Percentiles rank a stretch among this genome's conserved stretches.
These are phyloP conservation scores for Myotis myotis DNA, from an alignment of 2,797 vertebrate species.

Conservation along the genomic window DNA sequence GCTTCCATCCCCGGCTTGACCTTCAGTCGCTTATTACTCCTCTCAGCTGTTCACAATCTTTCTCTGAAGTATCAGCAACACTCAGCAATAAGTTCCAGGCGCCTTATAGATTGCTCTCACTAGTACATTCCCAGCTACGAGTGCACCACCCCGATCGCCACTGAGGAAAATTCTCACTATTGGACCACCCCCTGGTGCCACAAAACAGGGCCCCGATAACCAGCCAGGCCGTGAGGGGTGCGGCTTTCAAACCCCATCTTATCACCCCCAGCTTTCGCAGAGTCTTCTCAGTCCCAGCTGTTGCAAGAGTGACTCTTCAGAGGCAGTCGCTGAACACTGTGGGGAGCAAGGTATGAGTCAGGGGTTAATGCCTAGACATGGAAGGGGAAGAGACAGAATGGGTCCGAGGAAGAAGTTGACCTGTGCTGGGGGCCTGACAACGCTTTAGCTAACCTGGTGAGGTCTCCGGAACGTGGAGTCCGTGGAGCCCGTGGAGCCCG, in stretches of 20 bases:
- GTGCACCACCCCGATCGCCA: background rate
- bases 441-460: background rate
- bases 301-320: background rate
- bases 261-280: background rate
- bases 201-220: background rate
- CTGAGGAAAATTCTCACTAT: background rate
- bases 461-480: no score
- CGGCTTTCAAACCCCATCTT: background rate
- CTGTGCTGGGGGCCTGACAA: no score
- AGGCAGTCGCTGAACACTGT: background rate
- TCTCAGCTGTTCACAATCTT: background rate
- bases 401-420: background rate
- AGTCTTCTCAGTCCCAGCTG: background rate
- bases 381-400: background rate
- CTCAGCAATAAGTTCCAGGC: background rate
- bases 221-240: background rate
- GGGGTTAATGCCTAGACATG: background rate
- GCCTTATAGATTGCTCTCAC: background rate
- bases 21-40: background rate
- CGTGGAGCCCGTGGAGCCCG: fast-evolving
- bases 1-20: background rate
- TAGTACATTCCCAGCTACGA: background rate
- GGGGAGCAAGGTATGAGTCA: background rate
- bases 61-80: background rate
- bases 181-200: background rate